Evolutionary conservation across 2,888 invertebrate species (phyloP), one percentile per base, ranked within the genome.

Genomic region (Patella caerulea): DNA sequence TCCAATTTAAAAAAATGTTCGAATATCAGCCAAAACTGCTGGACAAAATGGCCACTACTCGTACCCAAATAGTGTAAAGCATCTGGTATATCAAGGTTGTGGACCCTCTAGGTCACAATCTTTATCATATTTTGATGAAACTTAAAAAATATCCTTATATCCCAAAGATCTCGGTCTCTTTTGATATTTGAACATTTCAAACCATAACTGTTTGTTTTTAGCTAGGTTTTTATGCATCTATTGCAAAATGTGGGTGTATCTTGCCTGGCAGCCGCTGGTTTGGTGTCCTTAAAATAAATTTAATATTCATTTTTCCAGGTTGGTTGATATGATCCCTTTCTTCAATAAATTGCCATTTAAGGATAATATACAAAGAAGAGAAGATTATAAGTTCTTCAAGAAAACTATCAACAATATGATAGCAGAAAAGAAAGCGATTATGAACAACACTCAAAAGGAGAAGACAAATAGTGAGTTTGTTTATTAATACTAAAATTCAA

Each of bases 291-390:
- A 56, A 56, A 56, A 56, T 56, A 17, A 56, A 15, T 54, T 14
- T 74, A 17, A 56, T 56, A 71, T 54, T 54, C 72, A 53, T 71
- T 65, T 24, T 83, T 80, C 14, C 78, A 87, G 87, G 24, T 72
- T 87, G 24, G 69, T 79, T n/a, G 80, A 81, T 56, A 79, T 84
- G 71, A 55, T 88, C 11, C 86, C 86, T n/a, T 83, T 86, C 56
- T 81, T 83, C 29, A 77, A 78, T 29, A 76, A 76, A 45, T 70
- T 85, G 17, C 86, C 86, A 12, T 82, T 82, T 69, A 71, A 83
- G 72, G 77, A 74, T 65, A 85, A 85, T 69, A 79, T 73, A 17
- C 78, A 79, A 70, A 69, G 77, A 52, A 78, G 78, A 81, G 45
- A 78, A 70, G 84, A 86, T 71, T 74, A 79, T 11, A 65, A 75